phyloP scores from a whole-genome alignment of 2,888 invertebrate genomes.

The Scotopteryx bipunctaria region DNA sequence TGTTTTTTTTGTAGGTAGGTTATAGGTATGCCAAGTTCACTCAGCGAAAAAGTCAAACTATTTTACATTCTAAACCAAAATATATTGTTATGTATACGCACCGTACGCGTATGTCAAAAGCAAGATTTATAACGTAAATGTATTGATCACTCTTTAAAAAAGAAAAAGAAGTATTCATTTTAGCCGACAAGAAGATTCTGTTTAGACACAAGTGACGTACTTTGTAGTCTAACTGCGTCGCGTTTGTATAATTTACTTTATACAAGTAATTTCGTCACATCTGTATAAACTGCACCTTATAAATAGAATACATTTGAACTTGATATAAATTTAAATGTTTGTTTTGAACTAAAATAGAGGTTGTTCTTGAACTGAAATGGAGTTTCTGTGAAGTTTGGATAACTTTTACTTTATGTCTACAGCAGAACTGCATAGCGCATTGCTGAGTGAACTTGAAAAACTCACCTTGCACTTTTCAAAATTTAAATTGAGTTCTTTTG shows the following conservation, averaged over 20 bases:
- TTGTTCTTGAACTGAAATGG: slow-evolving; percentile 19
- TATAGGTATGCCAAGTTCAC: no score
- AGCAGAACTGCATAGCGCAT: slow-evolving; percentile 12
- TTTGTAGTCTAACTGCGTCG: neutral
- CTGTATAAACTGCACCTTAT: neutral
- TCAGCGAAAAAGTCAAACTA: no score
- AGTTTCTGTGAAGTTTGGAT: slow-evolving; percentile 12
- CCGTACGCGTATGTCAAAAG: no score
- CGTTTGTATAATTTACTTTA: no score
- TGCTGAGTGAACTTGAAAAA: slow-evolving; percentile 14
- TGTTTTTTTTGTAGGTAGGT: no score
- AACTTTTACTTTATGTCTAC: slow-evolving; percentile 15
- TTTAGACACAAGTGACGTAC: no score
- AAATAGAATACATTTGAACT: slow-evolving; percentile 15
- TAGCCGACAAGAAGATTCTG: no score
- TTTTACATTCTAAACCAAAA: neutral
- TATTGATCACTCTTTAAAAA: no score
- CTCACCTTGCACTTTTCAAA: slow-evolving; percentile 2
- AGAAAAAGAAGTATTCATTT: no score
- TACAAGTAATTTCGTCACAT: no score
- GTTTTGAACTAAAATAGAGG: slow-evolving; percentile 18
- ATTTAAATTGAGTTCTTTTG: neutral
- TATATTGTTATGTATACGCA: no score
- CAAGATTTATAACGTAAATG: no score
- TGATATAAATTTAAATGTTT: slow-evolving; percentile 20